Base-by-base conservation (phyloP, 2,888 invertebrate genomes). In the Mycalesis mineus region DNA sequence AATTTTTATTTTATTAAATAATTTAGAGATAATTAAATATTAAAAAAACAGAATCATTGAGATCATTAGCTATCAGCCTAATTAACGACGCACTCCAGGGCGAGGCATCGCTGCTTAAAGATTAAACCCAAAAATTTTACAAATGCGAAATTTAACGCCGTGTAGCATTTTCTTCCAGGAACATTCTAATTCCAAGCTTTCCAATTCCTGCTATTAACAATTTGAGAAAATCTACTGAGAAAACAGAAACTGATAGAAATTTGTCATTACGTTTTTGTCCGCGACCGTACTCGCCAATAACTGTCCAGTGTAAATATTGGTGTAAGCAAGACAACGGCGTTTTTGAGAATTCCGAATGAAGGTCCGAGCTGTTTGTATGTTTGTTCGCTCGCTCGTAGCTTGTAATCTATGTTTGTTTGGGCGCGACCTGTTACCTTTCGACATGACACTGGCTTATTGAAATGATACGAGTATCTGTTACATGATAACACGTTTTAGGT, bases 271-370 rank as follows among this genome's bases (percentile, higher is more conserved):
- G 56, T 61, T 76, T 69, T 54, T 67, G 62, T 57, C 1, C 57
- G 13, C 65, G 70, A 68, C 62, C 63, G 77, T 84, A 78, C 79
- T 74, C 68, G 81, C 82, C 87, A 88, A 87, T 88, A 88, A 84
- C 87, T 78, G 84, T 76, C 78, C 80, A 78, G 71, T 68, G 75
- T 74, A 80, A 88, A 88, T 88, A 88, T 89, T 88, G 74, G 73
- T 77, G 73, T 70, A 75, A 74, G 74, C 76, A 84, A 84, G 84
- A 86, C 86, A 84, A 84, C 82, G 80, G 69, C 75, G 82, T 87
- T 89, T 88, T 89, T 88, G 87, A 88, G 88, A 86, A 88, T 84
- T 83, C 75, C 78, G 80, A 81, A 81, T 83, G 82, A 84, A 82
- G 82, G 81, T 79, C 74, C 77, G 75, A 63, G 69, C 63, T 56